Evolutionary conservation across 2,113 vertebrate genomes (phyloP).

Genomic region (Glaucidium brasilianum): DNA sequence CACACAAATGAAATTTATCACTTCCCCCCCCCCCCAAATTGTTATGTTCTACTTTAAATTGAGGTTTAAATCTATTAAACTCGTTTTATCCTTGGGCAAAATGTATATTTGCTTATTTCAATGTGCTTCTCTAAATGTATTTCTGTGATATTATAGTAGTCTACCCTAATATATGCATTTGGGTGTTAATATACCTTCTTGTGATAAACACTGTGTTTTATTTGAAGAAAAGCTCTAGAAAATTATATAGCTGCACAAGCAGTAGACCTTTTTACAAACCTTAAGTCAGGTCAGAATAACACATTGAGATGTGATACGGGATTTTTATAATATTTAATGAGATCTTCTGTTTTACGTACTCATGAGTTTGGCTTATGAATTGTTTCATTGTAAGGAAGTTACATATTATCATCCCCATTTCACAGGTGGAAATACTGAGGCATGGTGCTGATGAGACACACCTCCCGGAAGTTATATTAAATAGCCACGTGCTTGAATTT

Average conservation of each 20-base stretch:
- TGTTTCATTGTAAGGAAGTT: neutral
- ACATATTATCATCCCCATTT: neutral
- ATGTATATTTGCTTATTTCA: neutral
- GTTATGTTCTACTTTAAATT: neutral
- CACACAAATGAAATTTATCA: neutral
- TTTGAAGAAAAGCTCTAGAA: neutral
- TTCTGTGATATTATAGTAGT: neutral
- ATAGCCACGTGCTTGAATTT: neutral
- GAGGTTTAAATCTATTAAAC: neutral
- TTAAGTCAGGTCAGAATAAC: neutral
- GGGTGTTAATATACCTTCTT: neutral
- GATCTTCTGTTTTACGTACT: neutral
- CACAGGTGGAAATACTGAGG: slow-evolving; percentile 17
- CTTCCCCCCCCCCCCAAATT: neutral
- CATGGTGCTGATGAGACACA: neutral
- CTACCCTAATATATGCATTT: neutral
- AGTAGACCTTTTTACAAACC: neutral
- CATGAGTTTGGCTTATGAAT: neutral
- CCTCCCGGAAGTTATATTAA: neutral
- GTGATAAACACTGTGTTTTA: neutral
- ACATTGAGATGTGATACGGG: neutral
- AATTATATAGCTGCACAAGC: neutral
- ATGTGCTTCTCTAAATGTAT: neutral
- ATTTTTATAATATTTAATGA: neutral
- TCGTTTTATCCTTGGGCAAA: neutral